Evolutionary conservation across 2,888 invertebrate species (phyloP), one percentile per base, ranked within the genome.

Genomic region (Chrysomela aeneicollis): DNA sequence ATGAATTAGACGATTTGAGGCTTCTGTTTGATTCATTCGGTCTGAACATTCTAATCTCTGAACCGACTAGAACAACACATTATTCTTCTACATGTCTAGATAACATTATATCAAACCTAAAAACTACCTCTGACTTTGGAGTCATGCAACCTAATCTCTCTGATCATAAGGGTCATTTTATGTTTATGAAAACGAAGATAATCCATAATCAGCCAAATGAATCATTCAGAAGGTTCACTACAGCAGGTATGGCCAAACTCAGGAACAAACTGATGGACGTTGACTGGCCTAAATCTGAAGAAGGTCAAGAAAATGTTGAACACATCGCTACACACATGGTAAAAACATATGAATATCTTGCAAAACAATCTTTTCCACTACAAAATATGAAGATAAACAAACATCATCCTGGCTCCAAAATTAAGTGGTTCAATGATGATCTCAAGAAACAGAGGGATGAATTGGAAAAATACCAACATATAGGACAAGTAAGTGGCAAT

Each of bases 171-270:
- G 42, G 42, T 42, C 42, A 42, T 5, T 49, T 49, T 49, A 8
- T 49, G 2, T 17, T 49, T 49, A 49, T 49, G 15, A 49, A 49
- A 49, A 8, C 3, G 49, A 49, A 49, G 8, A 49, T n/a, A 49
- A 49, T 18, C 18, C 3, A 17, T 26, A 51, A 51, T 10, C 51
- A 51, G n/a, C 1, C 51, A 51, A 51, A 22, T 22, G 21, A 51
- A 51, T 51, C 51, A 22, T 51, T 17, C 51, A 51, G 51, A 51
- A 51, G 17, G 17, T 51, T 51, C 51, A 51, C 51, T 51, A 51
- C 19, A 1, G 32, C 53, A 53, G 30, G 53, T 53, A 53, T 53
- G 53, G 53, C 32, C 30, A 53, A 53, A 53, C 53, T 53, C 32
- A 2, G 53, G 17, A 53, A 53, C 32, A 53, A 53, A 9, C 22